Evolutionary conservation across 2,888 invertebrate genomes (phyloP).

Genomic region (Liopterus haemorrhoidalis): DNA sequence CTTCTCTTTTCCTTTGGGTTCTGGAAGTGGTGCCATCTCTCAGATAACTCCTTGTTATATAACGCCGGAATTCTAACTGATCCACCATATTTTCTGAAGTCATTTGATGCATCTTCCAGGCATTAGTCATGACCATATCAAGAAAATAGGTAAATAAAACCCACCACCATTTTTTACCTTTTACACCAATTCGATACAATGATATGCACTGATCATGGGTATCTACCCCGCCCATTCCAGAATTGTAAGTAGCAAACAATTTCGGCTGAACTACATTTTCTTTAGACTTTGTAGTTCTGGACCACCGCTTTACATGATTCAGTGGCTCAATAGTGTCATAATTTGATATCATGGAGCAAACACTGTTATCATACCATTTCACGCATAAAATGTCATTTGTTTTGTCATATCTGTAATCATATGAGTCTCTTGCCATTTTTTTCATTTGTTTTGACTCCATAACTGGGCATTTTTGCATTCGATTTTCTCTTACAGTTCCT

Average conservation of each 20-base stretch:
- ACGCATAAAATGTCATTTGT: constrained; percentile 14
- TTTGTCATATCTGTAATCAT: constrained; percentile 18
- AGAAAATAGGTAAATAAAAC: too few relatives aligned
- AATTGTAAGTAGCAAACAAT: constrained; percentile 7
- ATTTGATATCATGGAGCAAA: constrained; percentile 17
- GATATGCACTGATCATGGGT: too few relatives aligned
- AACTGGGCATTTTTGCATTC: neutral
- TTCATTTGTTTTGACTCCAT: constrained; percentile 2
- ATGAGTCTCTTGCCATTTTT: constrained; percentile 9
- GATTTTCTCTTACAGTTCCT: constrained; percentile 4
- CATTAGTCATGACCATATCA: too few relatives aligned
- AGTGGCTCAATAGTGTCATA: neutral
- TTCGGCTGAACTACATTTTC: neutral
- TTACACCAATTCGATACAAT: too few relatives aligned
- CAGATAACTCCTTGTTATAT: too few relatives aligned
- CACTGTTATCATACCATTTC: constrained; percentile 20
- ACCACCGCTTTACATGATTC: neutral
- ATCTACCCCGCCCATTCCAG: too few relatives aligned
- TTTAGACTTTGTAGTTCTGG: neutral
- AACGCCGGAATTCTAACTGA: too few relatives aligned
- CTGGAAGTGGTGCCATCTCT: too few relatives aligned
- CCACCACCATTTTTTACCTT: too few relatives aligned
- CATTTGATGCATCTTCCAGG: too few relatives aligned
- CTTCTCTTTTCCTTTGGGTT: too few relatives aligned
- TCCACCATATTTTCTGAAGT: too few relatives aligned